Evolutionary conservation across 2,797 vertebrate genomes (phyloP).

Genomic region (Poeciliopsis presidionis): DNA sequence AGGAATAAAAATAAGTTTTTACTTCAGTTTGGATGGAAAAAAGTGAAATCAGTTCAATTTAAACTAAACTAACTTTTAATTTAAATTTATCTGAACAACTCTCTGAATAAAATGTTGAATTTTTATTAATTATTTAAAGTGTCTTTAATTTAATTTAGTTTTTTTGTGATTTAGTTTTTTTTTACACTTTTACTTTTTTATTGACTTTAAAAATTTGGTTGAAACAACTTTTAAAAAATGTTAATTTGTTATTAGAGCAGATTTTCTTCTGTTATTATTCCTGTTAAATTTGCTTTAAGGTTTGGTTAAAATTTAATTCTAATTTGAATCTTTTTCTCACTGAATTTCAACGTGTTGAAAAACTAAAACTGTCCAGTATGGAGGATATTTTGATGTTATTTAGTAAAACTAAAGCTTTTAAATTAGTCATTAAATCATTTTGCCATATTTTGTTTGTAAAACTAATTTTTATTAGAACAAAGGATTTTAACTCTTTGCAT

Average conservation of each 20-base stretch:
- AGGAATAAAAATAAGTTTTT: not conserved
- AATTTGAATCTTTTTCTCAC: not conserved
- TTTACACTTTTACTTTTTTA: not conserved
- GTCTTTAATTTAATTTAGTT: not conserved
- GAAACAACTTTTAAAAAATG: not conserved
- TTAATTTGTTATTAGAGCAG: not conserved
- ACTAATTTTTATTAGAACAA: too few species aligned
- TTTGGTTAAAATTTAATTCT: not conserved
- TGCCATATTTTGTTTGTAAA: too few species aligned
- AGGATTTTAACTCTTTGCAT: too few species aligned
- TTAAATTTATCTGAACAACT: not conserved
- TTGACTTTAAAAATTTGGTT: too few species aligned
- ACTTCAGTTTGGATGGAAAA: not conserved
- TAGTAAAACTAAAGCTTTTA: too few species aligned
- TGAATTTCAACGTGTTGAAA: not conserved
- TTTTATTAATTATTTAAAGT: not conserved
- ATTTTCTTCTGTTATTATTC: not conserved
- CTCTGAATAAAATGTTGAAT: not conserved
- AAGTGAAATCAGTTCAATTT: not conserved
- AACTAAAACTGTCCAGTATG: not conserved
- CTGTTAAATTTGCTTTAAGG: not conserved
- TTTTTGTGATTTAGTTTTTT: not conserved
- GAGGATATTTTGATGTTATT: too few species aligned
- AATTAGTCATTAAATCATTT: too few species aligned
- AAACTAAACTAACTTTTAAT: not conserved